Evolutionary conservation across 2,888 invertebrate genomes (phyloP), one percentile per base, ranked within the genome.

Genomic region (Noctua janthina): DNA sequence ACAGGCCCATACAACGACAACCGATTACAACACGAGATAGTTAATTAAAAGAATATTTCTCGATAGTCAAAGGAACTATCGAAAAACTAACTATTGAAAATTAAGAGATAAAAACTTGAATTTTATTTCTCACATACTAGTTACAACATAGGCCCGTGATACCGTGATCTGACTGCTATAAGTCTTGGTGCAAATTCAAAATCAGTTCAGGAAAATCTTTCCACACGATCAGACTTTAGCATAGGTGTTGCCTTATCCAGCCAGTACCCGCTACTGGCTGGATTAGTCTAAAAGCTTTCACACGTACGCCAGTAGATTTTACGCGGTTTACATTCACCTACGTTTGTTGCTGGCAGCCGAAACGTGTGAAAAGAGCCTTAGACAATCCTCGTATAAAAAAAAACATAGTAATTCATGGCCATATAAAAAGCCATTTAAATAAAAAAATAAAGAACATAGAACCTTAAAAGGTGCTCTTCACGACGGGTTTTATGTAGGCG

Each of bases 261-360:
- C 29, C 29, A 29, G 29, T 29, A 29, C 29, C 29, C 29, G 1
- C 29, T 29, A 29, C 29, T 29, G 6, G 23, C 51, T 15, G 51
- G 79, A 62, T 81, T 62, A 54, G n/a, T n/a, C 5, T 79, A 46
- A 79, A 71, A 81, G 81, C 71, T 54, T 81, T 79, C 2, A 62
- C 59, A 62, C 15, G 81, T 68, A 68, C 54, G 66, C 7, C n/a
- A 43, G 5, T 15, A 51, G 62, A 64, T 35, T 81, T 11, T 8
- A 23, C n/a, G 20, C 35, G 43, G 17, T n/a, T 68, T 15, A n/a
- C 17, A 17, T 10, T 20, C 1, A 10, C 20, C 66, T 39, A 35
- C 3, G 17, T 23, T 79, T 17, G 29, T 17, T 43, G 15, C 51
- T 43, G 17, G 11, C 8, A 49, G 35, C 13, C n/a, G 11, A 29